Percentiles rank a stretch among this genome's conserved stretches.
These are phyloP conservation scores for Drosophila fungiperda DNA, from an alignment of 2,888 invertebrate species.

Conservation along the genomic window DNA sequence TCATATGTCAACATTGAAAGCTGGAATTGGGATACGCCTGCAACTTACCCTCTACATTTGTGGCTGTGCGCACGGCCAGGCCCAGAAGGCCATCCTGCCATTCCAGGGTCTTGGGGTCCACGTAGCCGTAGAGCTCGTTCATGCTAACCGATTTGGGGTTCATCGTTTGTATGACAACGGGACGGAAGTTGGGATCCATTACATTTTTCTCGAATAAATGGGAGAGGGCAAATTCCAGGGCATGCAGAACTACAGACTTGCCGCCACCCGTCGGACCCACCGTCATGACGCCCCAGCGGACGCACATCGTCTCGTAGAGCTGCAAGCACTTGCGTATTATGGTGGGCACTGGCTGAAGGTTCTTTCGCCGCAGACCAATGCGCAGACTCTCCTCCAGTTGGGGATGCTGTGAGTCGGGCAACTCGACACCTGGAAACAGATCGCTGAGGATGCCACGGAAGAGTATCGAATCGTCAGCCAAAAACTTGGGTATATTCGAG, in stretches of 20 bases:
- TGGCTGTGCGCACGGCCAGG: slow-evolving; percentile 82
- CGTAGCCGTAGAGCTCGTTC: slow-evolving; percentile 95
- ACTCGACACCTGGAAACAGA: slow-evolving; percentile 92
- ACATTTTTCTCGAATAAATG: slow-evolving; percentile 88
- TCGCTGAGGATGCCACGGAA: slow-evolving; percentile 96
- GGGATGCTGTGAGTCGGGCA: slow-evolving; percentile 93
- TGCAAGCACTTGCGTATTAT: slow-evolving; percentile 87
- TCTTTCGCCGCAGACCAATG: slow-evolving; percentile 86
- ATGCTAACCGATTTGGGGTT: slow-evolving; percentile 96
- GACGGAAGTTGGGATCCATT: slow-evolving; percentile 88
- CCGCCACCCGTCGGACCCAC: slow-evolving; percentile 96
- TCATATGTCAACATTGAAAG: slow-evolving; percentile 35
- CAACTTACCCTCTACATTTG: slow-evolving; percentile 77
- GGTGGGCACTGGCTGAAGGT: slow-evolving; percentile 88
- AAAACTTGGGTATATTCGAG: slow-evolving; percentile 95
- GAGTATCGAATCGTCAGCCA: slow-evolving; percentile 92
- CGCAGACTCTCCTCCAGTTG: slow-evolving; percentile 89
- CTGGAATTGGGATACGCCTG: neutral
- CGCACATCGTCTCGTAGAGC: slow-evolving; percentile 95
- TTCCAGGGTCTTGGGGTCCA: slow-evolving; percentile 93
- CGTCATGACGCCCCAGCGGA: slow-evolving; percentile 96
- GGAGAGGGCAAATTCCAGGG: slow-evolving; percentile 89
- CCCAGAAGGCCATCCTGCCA: slow-evolving; percentile 96
- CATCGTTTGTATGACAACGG: slow-evolving; percentile 91
- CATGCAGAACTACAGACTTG: slow-evolving; percentile 92